A percentile compares a stretch with the other conserved stretches of the same genome.
phyloP scores from a whole-genome alignment of 1,140 invertebrate genomes.

The Drosophila micromelanica region DNA sequence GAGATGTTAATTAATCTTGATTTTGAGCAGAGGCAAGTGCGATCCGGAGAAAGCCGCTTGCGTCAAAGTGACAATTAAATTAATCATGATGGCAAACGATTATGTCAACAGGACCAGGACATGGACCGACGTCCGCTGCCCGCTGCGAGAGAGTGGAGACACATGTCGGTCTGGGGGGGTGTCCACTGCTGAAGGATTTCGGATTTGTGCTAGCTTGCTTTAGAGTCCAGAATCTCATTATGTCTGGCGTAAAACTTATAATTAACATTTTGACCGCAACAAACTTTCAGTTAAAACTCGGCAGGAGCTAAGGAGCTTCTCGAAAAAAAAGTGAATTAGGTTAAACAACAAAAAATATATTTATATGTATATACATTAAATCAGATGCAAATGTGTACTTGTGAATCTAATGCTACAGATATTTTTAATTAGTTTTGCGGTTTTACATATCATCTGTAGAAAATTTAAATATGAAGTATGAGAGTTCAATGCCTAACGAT shows the following conservation, averaged over 20 bases:
- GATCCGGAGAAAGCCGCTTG: conserved; percentile 36
- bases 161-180: not conserved
- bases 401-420: conserved; percentile 42
- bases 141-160: conserved; percentile 16
- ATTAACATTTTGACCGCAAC: conserved; percentile 77
- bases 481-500: too few species aligned
- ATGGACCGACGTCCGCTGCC: conserved; percentile 5
- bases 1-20: conserved; percentile 80
- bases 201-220: not conserved
- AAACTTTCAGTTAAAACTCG: conserved; percentile 44
- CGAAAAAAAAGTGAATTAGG: not conserved
- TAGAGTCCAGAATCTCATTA: conserved; percentile 74
- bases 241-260: conserved; percentile 71
- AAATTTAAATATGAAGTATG: not conserved
- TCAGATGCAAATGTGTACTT: conserved; percentile 17
- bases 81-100: conserved; percentile 80
- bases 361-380: not conserved
- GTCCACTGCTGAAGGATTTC: conserved; percentile 1
- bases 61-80: conserved; percentile 83
- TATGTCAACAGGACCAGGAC: conserved; percentile 71
- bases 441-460: conserved; percentile 5
- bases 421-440: conserved; percentile 77
- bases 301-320: conserved; percentile 6
- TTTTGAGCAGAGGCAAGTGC: conserved; percentile 43
- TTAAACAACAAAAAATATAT: conserved; percentile 1